These are phyloP conservation scores for Chrysocyon brachyurus DNA, from an alignment of 2,797 vertebrate species.

Conservation along the genomic window DNA sequence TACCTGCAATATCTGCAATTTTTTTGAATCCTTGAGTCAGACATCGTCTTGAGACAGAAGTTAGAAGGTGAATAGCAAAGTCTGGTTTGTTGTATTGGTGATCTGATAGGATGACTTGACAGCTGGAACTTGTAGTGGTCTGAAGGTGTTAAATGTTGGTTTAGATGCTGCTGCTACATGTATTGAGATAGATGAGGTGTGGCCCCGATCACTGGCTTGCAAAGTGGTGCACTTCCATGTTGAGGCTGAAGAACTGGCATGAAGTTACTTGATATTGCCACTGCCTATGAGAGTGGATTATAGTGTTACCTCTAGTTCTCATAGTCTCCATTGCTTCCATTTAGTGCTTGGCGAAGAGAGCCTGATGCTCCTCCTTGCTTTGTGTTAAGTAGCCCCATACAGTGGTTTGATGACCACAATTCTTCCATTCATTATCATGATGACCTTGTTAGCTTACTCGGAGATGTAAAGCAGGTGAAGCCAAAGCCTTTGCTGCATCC, in stretches of 20 bases:
- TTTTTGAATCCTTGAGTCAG: not conserved
- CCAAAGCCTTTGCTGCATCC: slow-evolving; percentile 81
- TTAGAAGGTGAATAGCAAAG: not conserved
- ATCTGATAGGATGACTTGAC: not conserved
- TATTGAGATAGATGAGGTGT: slow-evolving; percentile 97
- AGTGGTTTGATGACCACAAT: slow-evolving; percentile 96
- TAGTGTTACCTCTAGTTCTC: not conserved
- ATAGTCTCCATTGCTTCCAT: not conserved
- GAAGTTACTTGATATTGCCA: not conserved
- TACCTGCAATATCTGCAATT: not conserved
- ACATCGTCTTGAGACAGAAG: not conserved
- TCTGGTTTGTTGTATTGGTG: not conserved
- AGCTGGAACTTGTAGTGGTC: not conserved
- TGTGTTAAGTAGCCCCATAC: slow-evolving; percentile 92
- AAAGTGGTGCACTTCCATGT: slow-evolving; percentile 92
- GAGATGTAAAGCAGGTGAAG: not conserved
- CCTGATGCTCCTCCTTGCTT: slow-evolving; percentile 76
- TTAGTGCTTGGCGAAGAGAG: not conserved
- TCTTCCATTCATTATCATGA: slow-evolving; percentile 96
- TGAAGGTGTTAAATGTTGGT: not conserved
- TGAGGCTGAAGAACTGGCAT: slow-evolving; percentile 89
- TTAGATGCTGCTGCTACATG: slow-evolving; percentile 89
- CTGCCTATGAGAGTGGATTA: not conserved
- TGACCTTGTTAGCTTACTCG: slow-evolving; percentile 88
- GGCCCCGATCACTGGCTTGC: slow-evolving; percentile 94